These are phyloP conservation scores for Gryllus bimaculatus DNA, from an alignment of 1,140 invertebrate genomes.

Conservation along the genomic window DNA sequence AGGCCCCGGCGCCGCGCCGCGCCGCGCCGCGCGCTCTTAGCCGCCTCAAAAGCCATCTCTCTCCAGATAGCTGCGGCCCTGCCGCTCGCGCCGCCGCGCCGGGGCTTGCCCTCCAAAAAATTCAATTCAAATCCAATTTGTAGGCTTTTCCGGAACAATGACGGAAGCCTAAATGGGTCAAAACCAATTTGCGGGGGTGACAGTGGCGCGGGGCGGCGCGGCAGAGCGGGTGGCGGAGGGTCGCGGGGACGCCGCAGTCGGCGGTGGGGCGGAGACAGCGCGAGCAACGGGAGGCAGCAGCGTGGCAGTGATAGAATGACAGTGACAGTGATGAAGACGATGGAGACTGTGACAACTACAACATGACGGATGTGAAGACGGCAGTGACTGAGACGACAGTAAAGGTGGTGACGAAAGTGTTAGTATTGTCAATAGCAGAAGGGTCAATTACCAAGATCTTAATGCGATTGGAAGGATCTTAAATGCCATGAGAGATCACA, in stretches of 20 bases:
- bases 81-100: background rate
- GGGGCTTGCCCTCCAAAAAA: background rate
- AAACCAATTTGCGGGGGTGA: conserved; percentile 10
- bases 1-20: too few relatives aligned
- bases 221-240: background rate
- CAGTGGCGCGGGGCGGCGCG: too few relatives aligned
- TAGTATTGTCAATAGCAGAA: too few relatives aligned
- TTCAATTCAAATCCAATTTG: conserved; percentile 16
- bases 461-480: too few relatives aligned
- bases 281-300: background rate
- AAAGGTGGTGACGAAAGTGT: too few relatives aligned
- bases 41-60: conserved; percentile 1
- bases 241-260: background rate
- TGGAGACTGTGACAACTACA: background rate
- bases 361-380: too few relatives aligned
- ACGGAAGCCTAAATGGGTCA: conserved; percentile 16
- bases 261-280: background rate
- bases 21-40: background rate
- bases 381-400: too few relatives aligned
- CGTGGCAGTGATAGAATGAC: too few relatives aligned
- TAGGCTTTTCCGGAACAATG: conserved; percentile 16
- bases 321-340: background rate
- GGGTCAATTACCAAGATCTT: too few relatives aligned
- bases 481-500: too few relatives aligned
- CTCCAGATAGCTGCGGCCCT: background rate